Base-by-base conservation (phyloP, 2,797 vertebrate genomes). In the Chiloscyllium punctatum region DNA sequence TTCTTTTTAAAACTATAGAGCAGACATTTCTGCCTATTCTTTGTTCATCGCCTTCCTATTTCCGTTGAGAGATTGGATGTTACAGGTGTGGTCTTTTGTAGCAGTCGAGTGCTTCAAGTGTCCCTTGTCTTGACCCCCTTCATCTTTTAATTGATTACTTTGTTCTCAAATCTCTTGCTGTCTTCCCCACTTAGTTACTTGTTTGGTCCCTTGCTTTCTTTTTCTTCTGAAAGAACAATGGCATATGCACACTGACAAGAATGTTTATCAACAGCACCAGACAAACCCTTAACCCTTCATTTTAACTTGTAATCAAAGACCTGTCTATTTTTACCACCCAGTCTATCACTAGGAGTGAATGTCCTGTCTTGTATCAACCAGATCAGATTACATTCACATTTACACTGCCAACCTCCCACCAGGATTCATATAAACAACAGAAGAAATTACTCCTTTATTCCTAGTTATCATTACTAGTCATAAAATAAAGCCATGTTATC, bases 351-450 rank as follows among this genome's bases (percentile, higher is more conserved):
- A 9, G n/a, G n/a, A 92, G 62, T 42, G 90, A 92, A 69, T 92
- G 92, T 92, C 92, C 90, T 68, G 33, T 92, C n/a, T 42, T 92
- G 42, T n/a, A 69, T 92, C 62, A 42, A 92, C n/a, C 90, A 68
- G 62, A 25, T 92, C 16, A 27, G n/a, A 69, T 92, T 92, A 92
- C 90, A 27, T 37, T 66, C 25, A n/a, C 2, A 42, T 92, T 92
- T 92, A 69, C 23, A 27, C 90, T 68, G 23, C 18, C 62, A 92
- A 69, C 62, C 90, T 92, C 90, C 62, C 90, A 91, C 33, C 53
- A 69, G 90, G 90, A 92, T 92, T n/a, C 62, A 8, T 21, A 25
- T 25, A 42, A 42, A 42, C 62, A 16, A 42, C 18, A 4, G 7
- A 68, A 23, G 66, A 23, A 92, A 42, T 91, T 1, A 90, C 37